Base-by-base conservation (phyloP, 2,888 invertebrate species). In the Mimumesa dahlbomi region DNA sequence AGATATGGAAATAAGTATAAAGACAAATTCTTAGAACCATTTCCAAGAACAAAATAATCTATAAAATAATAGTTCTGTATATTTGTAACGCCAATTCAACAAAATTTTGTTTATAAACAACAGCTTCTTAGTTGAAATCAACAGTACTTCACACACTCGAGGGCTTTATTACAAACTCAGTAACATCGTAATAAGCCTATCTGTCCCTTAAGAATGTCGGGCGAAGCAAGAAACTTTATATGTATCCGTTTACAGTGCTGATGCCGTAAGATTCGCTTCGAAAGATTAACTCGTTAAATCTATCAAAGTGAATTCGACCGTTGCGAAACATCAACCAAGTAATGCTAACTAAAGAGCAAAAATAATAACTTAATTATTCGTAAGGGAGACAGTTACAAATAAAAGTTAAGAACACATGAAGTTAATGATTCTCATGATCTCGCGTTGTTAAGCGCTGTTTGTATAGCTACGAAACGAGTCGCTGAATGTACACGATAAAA, bases 41-140 rank as follows among this genome's bases (percentile, higher is more conserved):
- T n/a, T n/a, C n/a, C n/a, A n/a, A n/a, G n/a, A n/a, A n/a, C n/a
- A n/a, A n/a, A 16, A 43, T 36, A 49, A 54, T 31, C 43, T 45
- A 62, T 14, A 53, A 53, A 48, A 34, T 45, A 14, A 54, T 36
- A 43, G 29, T 16, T 62, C 53, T 38, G 34, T 48, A 48, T 40
- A 16, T 34, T 29, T 50, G 42, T 43, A 48, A 40, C 13, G 36
- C 14, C 16, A 21, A 31, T 25, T 40, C 3, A 5, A 43, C 42
- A n/a, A 13, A 9, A 13, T 18, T 19, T 11, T 1, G 13, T 19
- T 40, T 42, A 43, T 2, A 59, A 59, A 40, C 13, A 29, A 11
- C 22, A 43, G 22, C 6, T 29, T 22, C 38, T 38, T 52, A 14
- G 0, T 22, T 38, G n/a, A n/a, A n/a, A n/a, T n/a, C n/a, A n/a